Evolutionary conservation across 1,140 invertebrate species (phyloP).

Genomic region (Drosophila lini): DNA sequence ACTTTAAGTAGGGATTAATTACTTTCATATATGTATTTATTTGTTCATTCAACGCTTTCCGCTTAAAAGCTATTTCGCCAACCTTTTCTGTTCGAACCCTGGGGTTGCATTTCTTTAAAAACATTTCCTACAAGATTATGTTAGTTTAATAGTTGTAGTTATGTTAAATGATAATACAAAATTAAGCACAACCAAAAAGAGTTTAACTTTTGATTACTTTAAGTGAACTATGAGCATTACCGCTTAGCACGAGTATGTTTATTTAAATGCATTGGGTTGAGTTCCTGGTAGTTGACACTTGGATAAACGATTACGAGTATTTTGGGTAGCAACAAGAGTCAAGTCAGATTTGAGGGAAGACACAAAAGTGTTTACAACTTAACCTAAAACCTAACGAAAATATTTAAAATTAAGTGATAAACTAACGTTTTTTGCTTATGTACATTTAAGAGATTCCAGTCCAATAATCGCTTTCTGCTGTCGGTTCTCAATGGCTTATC

Average conservation of each 20-base stretch:
- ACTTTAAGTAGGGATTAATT: conserved; percentile 11
- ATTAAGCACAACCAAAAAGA: conserved; percentile 64
- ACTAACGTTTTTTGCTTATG: conserved; percentile 35
- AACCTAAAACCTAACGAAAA: conserved; percentile 41
- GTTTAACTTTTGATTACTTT: conserved; percentile 1
- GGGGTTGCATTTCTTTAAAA: background rate
- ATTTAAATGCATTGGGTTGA: conserved; percentile 47
- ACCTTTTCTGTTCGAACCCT: conserved; percentile 2
- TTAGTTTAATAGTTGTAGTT: background rate
- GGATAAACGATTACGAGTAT: conserved; percentile 25
- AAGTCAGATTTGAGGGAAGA: conserved; percentile 54
- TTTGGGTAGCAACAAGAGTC: conserved; percentile 34
- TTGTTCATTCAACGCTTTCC: conserved; percentile 27
- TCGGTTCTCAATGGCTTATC: conserved; percentile 11
- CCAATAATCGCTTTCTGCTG: conserved; percentile 8
- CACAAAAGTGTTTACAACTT: conserved; percentile 44
- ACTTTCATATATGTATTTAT: conserved; percentile 26
- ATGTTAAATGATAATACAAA: conserved; percentile 16
- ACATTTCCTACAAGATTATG: background rate
- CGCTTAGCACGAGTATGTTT: conserved; percentile 22
- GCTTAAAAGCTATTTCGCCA: conserved; percentile 22
- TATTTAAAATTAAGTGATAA: conserved; percentile 38
- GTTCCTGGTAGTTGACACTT: conserved; percentile 18
- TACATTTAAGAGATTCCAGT: conserved; percentile 32
- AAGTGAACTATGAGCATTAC: conserved; percentile 18